Evolutionary conservation across 1,140 invertebrate genomes (phyloP), one percentile per base, ranked within the genome.

Genomic region (Linepithema humile): DNA sequence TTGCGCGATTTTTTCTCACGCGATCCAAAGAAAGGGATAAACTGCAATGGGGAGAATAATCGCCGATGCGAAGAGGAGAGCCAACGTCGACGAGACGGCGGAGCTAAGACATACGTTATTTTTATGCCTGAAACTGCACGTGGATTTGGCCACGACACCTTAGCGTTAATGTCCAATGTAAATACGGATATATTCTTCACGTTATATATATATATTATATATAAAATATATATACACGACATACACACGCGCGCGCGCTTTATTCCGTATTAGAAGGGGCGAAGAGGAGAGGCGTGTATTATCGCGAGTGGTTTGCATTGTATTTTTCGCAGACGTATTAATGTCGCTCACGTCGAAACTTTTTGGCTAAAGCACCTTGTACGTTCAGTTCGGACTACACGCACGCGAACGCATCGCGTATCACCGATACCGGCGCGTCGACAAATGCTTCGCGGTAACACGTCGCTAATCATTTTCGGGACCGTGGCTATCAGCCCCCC

Each of bases 311-410:
- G 26, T 29, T 88, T 89, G 74, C 87, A 86, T 85, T 89, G 86
- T 82, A 87, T 89, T 90, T 85, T 72, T 84, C 86, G 87, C 90
- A 84, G 62, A 88, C 82, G 69, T 87, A 85, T 77, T 82, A 89
- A 90, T 89, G 87, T 91, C 86, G 84, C 84, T 91, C 83, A 88
- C 86, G 78, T 84, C 35, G 70, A 60, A n/a, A 84, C 73, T 84
- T 72, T 84, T 88, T 67, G 73, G 86, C 86, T 80, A 88, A n/a
- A 87, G 86, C 86, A 88, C 82, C 82, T 84, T 80, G 85, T 69
- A 82, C 72, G 35, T 88, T 88, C 75, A 83, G 86, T 88, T 88
- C 43, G 64, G 35, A 75, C 45, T 64, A 83, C 60, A 88, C 17
- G 38, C 59, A 83, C 23, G 59, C 29, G 53, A 67, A 65, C 73